Evolutionary conservation across 2,888 invertebrate genomes (phyloP).

Genomic region (Coelopa pilipes): DNA sequence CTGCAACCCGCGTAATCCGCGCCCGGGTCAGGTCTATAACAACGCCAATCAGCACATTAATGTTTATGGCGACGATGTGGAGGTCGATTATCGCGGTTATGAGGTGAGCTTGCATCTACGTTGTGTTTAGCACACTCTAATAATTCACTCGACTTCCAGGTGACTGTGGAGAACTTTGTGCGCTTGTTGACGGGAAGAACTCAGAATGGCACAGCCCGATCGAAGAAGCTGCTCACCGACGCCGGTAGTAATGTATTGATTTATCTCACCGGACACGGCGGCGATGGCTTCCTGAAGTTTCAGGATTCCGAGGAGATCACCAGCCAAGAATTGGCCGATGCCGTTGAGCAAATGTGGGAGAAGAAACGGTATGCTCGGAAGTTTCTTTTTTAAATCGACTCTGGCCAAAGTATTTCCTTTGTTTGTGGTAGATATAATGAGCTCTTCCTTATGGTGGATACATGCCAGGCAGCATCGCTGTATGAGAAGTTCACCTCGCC

Average conservation of each 20-base stretch:
- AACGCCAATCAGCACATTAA: constrained; percentile 98
- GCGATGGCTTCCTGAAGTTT: constrained; percentile 98
- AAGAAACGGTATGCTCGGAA: constrained; percentile 78
- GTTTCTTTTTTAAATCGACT: neutral
- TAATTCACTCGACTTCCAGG: constrained; percentile 68
- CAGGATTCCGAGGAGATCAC: constrained; percentile 99
- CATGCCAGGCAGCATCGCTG: constrained; percentile 99
- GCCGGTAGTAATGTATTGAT: constrained; percentile 97
- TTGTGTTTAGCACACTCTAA: neutral
- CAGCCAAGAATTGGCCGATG: constrained; percentile 97
- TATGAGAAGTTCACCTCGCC: constrained; percentile 98
- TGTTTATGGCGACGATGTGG: constrained; percentile 99
- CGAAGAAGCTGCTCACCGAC: constrained; percentile 94
- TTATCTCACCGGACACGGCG: constrained; percentile 96
- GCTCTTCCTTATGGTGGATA: constrained; percentile 98
- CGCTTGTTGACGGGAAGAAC: constrained; percentile 93
- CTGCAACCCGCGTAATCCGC: constrained; percentile 96
- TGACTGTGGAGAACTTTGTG: constrained; percentile 98
- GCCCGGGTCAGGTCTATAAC: constrained; percentile 97
- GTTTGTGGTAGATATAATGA: constrained; percentile 88
- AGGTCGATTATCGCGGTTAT: constrained; percentile 97
- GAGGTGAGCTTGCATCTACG: constrained; percentile 70
- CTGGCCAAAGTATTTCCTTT: neutral
- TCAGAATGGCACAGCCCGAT: constrained; percentile 91
- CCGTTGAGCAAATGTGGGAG: constrained; percentile 99